A percentile compares a stretch with the other conserved stretches of the same genome.
phyloP scores from a whole-genome alignment of 2,888 invertebrate genomes.

The Monochamus alternatus region DNA sequence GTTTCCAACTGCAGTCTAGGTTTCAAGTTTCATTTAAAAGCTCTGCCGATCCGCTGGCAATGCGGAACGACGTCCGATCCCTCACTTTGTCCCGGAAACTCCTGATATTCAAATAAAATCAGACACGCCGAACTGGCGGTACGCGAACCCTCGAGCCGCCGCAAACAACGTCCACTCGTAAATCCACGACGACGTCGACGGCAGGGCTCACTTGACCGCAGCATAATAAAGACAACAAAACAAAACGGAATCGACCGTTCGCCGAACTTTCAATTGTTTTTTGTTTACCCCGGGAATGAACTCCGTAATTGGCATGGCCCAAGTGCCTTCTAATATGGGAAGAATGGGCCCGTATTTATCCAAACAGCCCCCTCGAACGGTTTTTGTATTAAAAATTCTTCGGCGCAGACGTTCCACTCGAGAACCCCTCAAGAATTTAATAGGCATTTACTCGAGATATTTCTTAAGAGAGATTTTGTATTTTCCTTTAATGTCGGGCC shows the following conservation, averaged over 20 bases:
- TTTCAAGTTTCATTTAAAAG: neutral
- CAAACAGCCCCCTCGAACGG: conserved; percentile 41
- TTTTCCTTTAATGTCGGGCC: conserved; percentile 30
- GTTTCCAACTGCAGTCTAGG: neutral
- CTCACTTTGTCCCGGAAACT: conserved; percentile 5
- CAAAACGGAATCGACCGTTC: conserved; percentile 28
- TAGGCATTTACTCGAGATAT: conserved; percentile 42
- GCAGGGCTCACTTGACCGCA: conserved; percentile 18
- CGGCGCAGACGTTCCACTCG: conserved; percentile 47
- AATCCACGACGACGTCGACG: conserved; percentile 11
- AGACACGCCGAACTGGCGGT: neutral
- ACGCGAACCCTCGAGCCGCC: neutral
- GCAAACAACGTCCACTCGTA: conserved; percentile 19
- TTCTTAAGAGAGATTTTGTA: conserved; percentile 30
- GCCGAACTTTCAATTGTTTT: conserved; percentile 30
- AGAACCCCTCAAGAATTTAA: conserved; percentile 45
- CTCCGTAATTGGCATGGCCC: conserved; percentile 33
- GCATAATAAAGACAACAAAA: conserved; percentile 28
- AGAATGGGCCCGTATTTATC: conserved; percentile 46
- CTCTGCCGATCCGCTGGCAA: neutral
- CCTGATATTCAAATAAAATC: conserved; percentile 13
- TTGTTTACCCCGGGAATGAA: conserved; percentile 33
- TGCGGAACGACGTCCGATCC: neutral
- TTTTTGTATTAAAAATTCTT: conserved; percentile 48
- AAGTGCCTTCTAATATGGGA: conserved; percentile 41